Evolutionary conservation across 2,888 invertebrate genomes (phyloP), one percentile per base, ranked within the genome.

Genomic region (Uropetala carovei): DNA sequence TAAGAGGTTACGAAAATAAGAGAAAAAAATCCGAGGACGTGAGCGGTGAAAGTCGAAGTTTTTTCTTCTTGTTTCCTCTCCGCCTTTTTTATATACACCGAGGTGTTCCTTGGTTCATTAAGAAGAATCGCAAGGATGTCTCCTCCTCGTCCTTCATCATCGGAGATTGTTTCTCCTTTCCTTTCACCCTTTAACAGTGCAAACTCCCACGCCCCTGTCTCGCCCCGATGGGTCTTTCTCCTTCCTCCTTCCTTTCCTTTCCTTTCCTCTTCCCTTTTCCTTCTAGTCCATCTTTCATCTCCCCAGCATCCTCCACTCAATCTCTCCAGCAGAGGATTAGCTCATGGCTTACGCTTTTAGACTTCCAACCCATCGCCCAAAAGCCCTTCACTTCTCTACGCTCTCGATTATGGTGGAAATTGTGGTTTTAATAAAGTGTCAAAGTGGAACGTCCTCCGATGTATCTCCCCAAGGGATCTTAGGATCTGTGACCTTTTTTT

Each of bases 391-490:
- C 89, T 86, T 86, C 22, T 27, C 60, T 13, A 30, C 86, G 30
- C 30, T 64, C 60, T 89, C 89, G 89, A 89, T 89, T 89, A 89
- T 68, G 89, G 89, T 64, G 64, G 89, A 68, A 89, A 89, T 89
- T 89, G 89, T 89, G 89, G 68, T 89, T 89, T 89, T 89, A 89
- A 89, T 89, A 89, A 89, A 89, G 89, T 68, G 89, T 89, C 89
- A 89, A 89, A 89, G 89, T 89, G 89, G 89, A 89, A 64, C 89
- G 43, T 68, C 89, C 68, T n/a, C 43, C 89, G 43, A 64, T 68
- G 68, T 89, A 68, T 89, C 30, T 68, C 43, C 89, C 30, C 13
- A 16, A 43, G 89, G 89, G 89, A 56, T 83, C 83, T 83, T n/a
- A 56, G 83, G 83, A 89, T 89, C 89, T 89, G 64, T 43, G 64